Evolutionary conservation across 2,797 vertebrate species (phyloP).

Genomic region (Alosa sapidissima): DNA sequence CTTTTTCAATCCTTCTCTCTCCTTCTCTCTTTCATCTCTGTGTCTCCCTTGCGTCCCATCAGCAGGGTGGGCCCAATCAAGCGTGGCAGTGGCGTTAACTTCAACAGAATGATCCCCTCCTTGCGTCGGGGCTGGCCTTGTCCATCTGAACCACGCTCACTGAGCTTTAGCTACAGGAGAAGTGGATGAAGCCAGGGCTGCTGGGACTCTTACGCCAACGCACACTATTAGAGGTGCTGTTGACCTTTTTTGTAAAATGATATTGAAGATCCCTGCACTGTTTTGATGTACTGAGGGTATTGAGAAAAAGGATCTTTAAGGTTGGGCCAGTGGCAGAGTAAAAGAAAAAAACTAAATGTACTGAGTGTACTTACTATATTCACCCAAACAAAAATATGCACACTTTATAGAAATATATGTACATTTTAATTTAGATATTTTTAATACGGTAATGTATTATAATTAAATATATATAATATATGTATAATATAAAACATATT

Average conservation of each 20-base stretch:
- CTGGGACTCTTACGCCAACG: neutral
- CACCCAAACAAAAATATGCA: too few relatives aligned
- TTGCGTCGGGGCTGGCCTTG: neutral
- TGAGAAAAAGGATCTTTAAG: neutral
- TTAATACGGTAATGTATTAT: too few relatives aligned
- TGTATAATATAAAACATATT: too few relatives aligned
- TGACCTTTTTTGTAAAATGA: slow-evolving; percentile 2
- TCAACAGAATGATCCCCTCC: slow-evolving; percentile 3
- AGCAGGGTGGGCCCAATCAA: neutral
- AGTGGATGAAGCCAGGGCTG: neutral
- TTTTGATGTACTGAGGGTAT: neutral
- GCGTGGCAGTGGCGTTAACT: neutral
- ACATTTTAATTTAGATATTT: too few relatives aligned
- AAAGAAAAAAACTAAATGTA: neutral
- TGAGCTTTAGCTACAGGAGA: neutral
- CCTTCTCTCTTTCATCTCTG: neutral
- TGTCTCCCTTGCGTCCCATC: neutral
- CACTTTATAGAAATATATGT: too few relatives aligned
- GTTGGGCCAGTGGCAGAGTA: neutral
- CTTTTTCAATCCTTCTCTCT: neutral
- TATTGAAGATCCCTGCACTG: slow-evolving; percentile 12
- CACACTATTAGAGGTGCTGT: neutral
- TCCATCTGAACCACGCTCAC: neutral
- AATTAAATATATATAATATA: too few relatives aligned
- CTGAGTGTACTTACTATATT: too few relatives aligned